Evolutionary conservation across 2,797 vertebrate genomes (phyloP).

Genomic region (Ctenopoma multispine): DNA sequence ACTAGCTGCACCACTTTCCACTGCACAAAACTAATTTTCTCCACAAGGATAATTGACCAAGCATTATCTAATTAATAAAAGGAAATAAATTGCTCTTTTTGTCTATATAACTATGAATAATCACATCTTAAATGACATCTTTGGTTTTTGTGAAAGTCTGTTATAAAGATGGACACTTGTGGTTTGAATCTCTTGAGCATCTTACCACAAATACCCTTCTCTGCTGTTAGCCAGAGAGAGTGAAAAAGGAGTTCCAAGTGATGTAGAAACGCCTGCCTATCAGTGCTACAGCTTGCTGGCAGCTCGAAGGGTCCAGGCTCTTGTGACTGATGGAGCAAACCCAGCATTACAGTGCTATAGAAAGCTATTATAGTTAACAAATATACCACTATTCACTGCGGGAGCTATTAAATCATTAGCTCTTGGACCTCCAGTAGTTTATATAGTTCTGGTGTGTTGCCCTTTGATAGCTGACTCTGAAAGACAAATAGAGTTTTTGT

Average conservation of each 20-base stretch:
- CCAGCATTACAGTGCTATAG: background rate
- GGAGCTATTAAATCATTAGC: background rate
- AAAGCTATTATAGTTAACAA: background rate
- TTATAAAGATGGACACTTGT: background rate
- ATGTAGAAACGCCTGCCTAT: background rate
- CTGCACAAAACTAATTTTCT: slow-evolving; percentile 36
- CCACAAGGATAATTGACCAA: slow-evolving; percentile 14
- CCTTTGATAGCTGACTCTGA: background rate
- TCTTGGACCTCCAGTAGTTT: background rate
- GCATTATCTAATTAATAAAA: slow-evolving; percentile 35
- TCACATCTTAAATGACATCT: background rate
- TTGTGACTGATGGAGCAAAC: slow-evolving; percentile 1
- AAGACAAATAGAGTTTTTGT: too few relatives aligned
- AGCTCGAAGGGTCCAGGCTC: background rate
- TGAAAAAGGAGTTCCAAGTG: background rate
- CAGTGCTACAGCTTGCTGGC: background rate
- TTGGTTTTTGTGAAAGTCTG: slow-evolving; percentile 12
- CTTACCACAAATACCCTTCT: background rate
- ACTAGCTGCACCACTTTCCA: slow-evolving; percentile 11
- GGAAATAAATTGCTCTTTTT: background rate
- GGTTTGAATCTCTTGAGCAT: slow-evolving; percentile 8
- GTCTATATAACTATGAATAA: background rate
- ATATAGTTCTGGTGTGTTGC: background rate
- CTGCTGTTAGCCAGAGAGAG: background rate
- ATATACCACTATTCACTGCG: background rate